Conservation (phyloP, 2,797 vertebrate genomes). For the Schizopygopsis malacanthus region DNA sequence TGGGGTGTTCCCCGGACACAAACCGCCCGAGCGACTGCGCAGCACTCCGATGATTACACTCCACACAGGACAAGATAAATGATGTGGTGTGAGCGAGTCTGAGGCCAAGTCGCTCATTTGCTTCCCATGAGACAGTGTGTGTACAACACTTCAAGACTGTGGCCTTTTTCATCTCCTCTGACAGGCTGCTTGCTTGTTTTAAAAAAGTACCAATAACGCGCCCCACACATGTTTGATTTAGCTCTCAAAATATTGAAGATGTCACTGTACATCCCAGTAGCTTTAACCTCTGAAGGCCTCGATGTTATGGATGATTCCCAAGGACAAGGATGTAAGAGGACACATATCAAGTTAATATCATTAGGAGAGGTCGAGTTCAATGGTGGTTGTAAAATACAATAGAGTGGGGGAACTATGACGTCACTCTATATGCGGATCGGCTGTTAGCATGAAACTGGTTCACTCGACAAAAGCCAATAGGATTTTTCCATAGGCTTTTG, state of each 20-base stretch:
- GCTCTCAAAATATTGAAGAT: conserved; percentile 30
- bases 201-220: conserved; percentile 42
- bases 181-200: conserved; percentile 52
- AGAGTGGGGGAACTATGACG: no score
- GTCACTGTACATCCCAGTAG: conserved; percentile 28
- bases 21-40: conserved; percentile 44
- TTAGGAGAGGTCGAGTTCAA: conserved; percentile 23
- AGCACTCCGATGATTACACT: conserved; percentile 61
- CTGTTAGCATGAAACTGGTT: no score
- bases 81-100: conserved; percentile 53
- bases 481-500: no score
- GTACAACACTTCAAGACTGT: conserved; percentile 52
- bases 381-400: conserved; percentile 29
- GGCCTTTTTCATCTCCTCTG: conserved; percentile 47
- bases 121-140: conserved; percentile 59
- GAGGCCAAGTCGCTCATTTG: conserved; percentile 55
- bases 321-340: conserved; percentile 35
- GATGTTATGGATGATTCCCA: conserved; percentile 35
- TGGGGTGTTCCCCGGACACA: conserved; percentile 54
- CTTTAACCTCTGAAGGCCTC: conserved; percentile 17
- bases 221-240: conserved; percentile 32
- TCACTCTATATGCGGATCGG: no score
- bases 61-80: conserved; percentile 64
- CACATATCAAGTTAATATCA: conserved; percentile 37
- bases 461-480: no score